Evolutionary conservation across 2,797 vertebrate species (phyloP).

Genomic region (Sebastes steindachneri): DNA sequence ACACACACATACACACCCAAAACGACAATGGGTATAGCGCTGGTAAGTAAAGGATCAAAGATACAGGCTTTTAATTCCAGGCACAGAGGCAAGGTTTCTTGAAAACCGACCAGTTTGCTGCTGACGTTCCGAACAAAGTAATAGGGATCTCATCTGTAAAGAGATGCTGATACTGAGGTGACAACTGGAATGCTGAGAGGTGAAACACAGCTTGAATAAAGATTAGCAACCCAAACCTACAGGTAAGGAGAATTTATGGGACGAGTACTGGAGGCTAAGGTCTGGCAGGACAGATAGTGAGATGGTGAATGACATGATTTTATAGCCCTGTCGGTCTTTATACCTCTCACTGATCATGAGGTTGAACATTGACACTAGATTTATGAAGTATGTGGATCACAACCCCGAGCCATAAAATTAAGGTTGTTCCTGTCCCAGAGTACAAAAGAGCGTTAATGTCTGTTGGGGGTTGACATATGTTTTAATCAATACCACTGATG

Average conservation of each 20-base stretch:
- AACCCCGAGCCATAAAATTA: background rate
- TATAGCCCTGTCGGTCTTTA: conserved; percentile 11
- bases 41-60: conserved; percentile 69
- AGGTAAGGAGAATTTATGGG: background rate
- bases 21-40: conserved; percentile 40
- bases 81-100: conserved; percentile 4
- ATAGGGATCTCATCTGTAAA: conserved; percentile 17
- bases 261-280: background rate
- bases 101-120: conserved; percentile 18
- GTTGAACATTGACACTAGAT: background rate
- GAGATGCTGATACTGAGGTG: conserved; percentile 32
- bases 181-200: conserved; percentile 4
- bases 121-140: conserved; percentile 38
- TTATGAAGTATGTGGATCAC: conserved; percentile 5
- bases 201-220: conserved; percentile 35
- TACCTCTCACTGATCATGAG: background rate
- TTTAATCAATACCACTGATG: conserved; percentile 5
- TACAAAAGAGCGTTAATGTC: background rate
- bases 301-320: conserved; percentile 14
- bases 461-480: background rate
- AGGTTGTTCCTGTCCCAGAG: background rate
- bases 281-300: conserved; percentile 4
- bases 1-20: conserved; percentile 31
- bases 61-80: conserved; percentile 64
- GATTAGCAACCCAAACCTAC: conserved; percentile 3